Conservation (phyloP, 2,888 invertebrate genomes). For the Micoletzkya japonica region DNA sequence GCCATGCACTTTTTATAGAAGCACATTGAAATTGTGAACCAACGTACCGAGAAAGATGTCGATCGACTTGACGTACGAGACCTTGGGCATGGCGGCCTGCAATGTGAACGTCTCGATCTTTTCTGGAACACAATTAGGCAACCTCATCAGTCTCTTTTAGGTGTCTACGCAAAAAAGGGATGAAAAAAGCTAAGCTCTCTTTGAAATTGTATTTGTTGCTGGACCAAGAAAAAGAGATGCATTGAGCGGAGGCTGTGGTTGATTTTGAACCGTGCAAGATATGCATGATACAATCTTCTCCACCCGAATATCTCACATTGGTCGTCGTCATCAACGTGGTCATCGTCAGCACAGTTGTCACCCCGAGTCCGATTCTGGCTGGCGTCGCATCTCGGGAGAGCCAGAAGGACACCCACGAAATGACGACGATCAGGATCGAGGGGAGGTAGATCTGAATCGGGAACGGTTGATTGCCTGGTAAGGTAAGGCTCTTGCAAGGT, state of each 20-base stretch:
- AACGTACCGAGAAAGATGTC: slow-evolving; percentile 75
- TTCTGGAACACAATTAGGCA: no score
- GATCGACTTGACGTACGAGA: slow-evolving; percentile 89
- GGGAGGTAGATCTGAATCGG: slow-evolving; percentile 87
- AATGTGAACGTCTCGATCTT: no score
- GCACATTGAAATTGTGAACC: neutral
- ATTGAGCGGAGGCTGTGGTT: no score
- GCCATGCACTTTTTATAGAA: neutral
- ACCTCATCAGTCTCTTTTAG: neutral
- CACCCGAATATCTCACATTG: slow-evolving; percentile 39
- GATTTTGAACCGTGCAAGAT: neutral
- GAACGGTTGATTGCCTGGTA: no score
- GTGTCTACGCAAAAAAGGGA: neutral
- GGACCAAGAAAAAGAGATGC: no score
- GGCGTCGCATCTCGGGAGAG: slow-evolving; percentile 86
- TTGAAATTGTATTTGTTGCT: no score
- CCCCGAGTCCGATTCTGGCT: slow-evolving; percentile 55
- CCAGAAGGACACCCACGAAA: slow-evolving; percentile 86
- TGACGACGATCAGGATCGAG: slow-evolving; percentile 67
- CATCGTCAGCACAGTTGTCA: slow-evolving; percentile 74
- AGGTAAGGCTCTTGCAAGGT: no score
- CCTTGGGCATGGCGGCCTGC: slow-evolving; percentile 78
- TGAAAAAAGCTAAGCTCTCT: no score
- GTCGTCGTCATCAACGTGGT: slow-evolving; percentile 72
- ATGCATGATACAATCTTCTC: slow-evolving; percentile 9